phyloP scores from a whole-genome alignment of 2,113 vertebrate species.

The Cariama cristata region DNA sequence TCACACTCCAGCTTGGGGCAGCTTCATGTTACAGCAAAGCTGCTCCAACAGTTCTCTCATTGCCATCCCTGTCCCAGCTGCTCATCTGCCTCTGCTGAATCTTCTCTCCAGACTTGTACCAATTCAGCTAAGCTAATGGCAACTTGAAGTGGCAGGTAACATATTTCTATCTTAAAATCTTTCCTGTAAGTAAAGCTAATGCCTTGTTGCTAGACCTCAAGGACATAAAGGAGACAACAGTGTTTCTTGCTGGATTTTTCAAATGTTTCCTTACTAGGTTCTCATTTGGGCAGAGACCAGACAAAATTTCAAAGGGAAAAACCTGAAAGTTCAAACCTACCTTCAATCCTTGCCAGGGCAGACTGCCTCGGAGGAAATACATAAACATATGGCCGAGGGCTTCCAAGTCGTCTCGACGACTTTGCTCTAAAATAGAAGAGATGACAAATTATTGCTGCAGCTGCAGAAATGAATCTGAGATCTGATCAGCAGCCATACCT shows the following conservation, averaged over 20 bases:
- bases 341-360: conserved; percentile 99
- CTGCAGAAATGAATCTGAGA: conserved; percentile 20
- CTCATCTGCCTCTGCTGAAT: not conserved
- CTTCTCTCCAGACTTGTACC: not conserved
- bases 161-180: not conserved
- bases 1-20: not conserved
- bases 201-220: not conserved
- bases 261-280: not conserved
- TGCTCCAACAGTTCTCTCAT: not conserved
- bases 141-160: not conserved
- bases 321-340: conserved; percentile 72
- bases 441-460: conserved; percentile 51
- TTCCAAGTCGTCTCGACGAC: conserved; percentile 96
- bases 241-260: not conserved
- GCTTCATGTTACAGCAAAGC: not conserved
- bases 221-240: not conserved
- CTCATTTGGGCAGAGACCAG: not conserved
- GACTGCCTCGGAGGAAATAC: conserved; percentile 99
- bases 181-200: not conserved
- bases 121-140: not conserved
- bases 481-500: not conserved
- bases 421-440: conserved; percentile 88
- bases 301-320: not conserved
- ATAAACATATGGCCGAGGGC: conserved; percentile 99
- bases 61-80: not conserved